These are phyloP conservation scores for Dolichoris vasculosae DNA, from an alignment of 1,140 invertebrate genomes.

Conservation along the genomic window DNA sequence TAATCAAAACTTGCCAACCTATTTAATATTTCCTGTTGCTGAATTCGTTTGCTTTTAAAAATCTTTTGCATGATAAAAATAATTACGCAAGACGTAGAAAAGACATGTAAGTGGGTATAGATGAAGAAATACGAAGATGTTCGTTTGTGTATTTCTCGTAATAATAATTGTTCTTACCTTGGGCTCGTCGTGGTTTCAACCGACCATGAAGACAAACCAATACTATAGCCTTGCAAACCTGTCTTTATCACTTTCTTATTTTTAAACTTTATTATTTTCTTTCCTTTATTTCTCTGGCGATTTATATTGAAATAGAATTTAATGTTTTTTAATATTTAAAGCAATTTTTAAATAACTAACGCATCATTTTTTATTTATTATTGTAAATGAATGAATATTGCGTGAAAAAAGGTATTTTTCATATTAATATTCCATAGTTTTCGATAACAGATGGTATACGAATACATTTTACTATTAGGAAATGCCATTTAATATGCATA, in stretches of 20 bases:
- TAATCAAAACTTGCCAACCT: neutral
- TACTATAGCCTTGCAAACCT: constrained; percentile 12
- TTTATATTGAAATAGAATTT: neutral
- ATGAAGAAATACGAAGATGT: neutral
- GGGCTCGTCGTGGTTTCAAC: constrained; percentile 7
- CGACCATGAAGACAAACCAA: neutral
- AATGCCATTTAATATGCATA: too few species aligned
- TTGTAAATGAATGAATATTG: too few species aligned
- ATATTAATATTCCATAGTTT: too few species aligned
- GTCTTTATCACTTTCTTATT: constrained; percentile 11
- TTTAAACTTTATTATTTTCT: neutral
- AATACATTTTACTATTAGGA: too few species aligned
- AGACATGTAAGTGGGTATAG: neutral
- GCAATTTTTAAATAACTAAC: too few species aligned
- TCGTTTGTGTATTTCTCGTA: constrained; percentile 1
- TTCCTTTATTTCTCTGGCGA: neutral
- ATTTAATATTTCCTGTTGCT: neutral
- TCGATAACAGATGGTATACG: too few species aligned
- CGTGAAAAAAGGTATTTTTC: too few species aligned
- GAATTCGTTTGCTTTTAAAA: neutral
- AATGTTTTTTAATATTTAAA: neutral
- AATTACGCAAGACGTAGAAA: neutral
- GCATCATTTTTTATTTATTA: too few species aligned
- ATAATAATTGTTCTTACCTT: constrained; percentile 43
- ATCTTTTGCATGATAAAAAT: neutral